These are phyloP conservation scores for Gallinago solitaria DNA, from an alignment of 2,797 vertebrate genomes.

Conservation along the genomic window DNA sequence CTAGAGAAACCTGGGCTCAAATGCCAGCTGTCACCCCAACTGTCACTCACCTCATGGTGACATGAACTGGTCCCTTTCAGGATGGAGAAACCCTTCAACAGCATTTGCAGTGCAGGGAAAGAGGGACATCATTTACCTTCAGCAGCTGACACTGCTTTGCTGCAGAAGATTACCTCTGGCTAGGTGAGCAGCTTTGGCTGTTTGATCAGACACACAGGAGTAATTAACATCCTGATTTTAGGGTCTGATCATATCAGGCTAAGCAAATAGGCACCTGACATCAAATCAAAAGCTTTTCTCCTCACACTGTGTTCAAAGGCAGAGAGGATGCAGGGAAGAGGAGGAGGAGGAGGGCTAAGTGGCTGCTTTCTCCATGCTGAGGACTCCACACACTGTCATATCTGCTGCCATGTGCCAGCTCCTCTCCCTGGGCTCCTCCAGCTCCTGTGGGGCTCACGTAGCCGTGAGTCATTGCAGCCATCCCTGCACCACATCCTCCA, in stretches of 20 bases:
- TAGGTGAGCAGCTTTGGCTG: background rate
- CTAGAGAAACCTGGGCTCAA: background rate
- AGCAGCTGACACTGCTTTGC: background rate
- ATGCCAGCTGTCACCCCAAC: background rate
- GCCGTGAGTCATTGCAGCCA: background rate
- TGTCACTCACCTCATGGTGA: background rate
- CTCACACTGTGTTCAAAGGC: background rate
- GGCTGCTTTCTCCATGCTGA: background rate
- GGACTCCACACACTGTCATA: rapidly evolving
- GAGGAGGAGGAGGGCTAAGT: background rate
- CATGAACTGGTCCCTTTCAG: background rate
- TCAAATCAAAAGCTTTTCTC: background rate
- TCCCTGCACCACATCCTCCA: background rate
- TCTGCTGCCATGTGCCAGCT: background rate
- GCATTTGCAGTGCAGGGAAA: no score
- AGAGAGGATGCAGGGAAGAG: background rate
- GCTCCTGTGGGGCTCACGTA: rapidly evolving
- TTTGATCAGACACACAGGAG: background rate
- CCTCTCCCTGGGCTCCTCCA: background rate
- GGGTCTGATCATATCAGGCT: background rate
- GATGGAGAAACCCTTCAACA: background rate
- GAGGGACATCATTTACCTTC: background rate
- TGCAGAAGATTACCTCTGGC: background rate
- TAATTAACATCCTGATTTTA: background rate
- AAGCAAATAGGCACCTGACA: background rate